Conservation (phyloP, 2,888 invertebrate species). For the Xanthorhoe designata region DNA sequence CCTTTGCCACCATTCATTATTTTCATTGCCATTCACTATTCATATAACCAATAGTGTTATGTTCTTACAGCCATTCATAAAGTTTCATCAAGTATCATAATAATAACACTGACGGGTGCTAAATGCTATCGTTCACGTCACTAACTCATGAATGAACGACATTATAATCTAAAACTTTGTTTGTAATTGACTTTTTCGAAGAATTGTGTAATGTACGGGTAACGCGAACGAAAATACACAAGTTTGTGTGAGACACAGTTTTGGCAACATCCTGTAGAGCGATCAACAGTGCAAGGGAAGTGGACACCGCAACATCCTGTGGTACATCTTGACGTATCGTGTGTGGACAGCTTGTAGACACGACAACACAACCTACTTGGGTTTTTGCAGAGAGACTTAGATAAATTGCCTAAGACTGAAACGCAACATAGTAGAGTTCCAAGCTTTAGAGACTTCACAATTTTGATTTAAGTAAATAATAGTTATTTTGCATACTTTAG, state of each 20-base stretch:
- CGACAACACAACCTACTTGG: conserved; percentile 5
- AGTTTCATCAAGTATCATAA: conserved; percentile 6
- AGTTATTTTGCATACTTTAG: too few species aligned
- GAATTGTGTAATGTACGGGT: conserved; percentile 58
- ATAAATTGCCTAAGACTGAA: background rate
- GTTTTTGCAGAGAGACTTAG: background rate
- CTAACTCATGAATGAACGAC: conserved; percentile 40
- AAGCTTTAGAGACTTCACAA: too few species aligned
- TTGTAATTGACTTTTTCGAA: conserved; percentile 54
- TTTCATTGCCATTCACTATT: background rate
- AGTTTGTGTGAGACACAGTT: conserved; percentile 59
- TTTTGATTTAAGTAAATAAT: too few species aligned
- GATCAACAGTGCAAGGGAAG: conserved; percentile 74
- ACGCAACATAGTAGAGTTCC: too few species aligned
- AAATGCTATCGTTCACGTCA: conserved; percentile 11
- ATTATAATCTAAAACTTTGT: conserved; percentile 48
- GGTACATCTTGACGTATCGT: conserved; percentile 44
- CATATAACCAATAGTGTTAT: conserved; percentile 1
- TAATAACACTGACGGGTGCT: conserved; percentile 6
- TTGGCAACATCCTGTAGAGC: conserved; percentile 80
- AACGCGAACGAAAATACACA: conserved; percentile 60
- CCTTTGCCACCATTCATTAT: background rate
- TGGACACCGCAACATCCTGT: conserved; percentile 82
- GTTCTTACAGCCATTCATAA: conserved; percentile 8
- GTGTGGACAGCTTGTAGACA: conserved; percentile 35